Evolutionary conservation across 2,888 invertebrate genomes (phyloP).

Genomic region (Sarcophaga caerulescens): DNA sequence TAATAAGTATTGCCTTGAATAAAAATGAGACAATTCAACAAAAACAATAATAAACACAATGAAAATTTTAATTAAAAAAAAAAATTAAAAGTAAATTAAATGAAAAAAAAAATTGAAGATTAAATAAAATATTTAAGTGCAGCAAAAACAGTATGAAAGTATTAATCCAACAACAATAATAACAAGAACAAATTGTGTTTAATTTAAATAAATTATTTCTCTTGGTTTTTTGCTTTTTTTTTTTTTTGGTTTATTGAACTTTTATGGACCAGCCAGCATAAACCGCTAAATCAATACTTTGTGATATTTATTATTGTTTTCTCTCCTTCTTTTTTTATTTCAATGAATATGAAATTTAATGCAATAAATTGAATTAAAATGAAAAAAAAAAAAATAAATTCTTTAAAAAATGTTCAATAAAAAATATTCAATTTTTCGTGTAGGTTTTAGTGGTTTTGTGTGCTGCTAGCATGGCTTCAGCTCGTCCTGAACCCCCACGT

Average conservation of each 20-base stretch:
- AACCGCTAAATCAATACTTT: background rate
- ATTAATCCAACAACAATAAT: background rate
- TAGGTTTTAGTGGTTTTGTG: constrained; percentile 77
- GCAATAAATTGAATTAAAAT: constrained; percentile 10
- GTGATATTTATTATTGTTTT: background rate
- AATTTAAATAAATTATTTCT: background rate
- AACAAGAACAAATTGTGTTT: background rate
- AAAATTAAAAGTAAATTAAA: constrained; percentile 1
- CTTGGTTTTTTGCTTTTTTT: no score
- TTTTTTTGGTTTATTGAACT: no score
- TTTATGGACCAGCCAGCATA: no score
- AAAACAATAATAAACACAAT: constrained; percentile 6
- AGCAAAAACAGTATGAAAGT: background rate
- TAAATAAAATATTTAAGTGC: background rate
- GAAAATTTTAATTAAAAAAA: constrained; percentile 1
- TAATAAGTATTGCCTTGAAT: background rate
- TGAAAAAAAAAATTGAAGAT: background rate
- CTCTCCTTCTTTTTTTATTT: no score
- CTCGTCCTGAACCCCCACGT: constrained; percentile 80
- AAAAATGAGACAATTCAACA: constrained; percentile 1
- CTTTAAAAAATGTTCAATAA: constrained; percentile 11
- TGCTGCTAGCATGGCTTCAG: constrained; percentile 75
- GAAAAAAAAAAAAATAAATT: constrained; percentile 6
- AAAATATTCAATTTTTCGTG: constrained; percentile 43
- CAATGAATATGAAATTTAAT: no score